Evolutionary conservation across 2,888 invertebrate species (phyloP), one percentile per base, ranked within the genome.

Genomic region (Sinodicranocentrus sp.): DNA sequence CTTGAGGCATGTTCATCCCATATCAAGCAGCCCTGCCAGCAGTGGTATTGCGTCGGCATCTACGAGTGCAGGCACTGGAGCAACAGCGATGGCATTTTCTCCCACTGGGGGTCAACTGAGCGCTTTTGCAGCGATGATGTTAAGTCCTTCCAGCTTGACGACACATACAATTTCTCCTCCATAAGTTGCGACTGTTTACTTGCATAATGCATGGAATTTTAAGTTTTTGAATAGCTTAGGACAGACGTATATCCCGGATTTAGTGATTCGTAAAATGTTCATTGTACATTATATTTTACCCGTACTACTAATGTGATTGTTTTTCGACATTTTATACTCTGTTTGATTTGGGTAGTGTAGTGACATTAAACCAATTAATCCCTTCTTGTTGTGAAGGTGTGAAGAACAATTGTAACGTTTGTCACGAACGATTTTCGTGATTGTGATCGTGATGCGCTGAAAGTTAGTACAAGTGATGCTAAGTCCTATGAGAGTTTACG

Each of bases 131-230:
- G 75, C 84, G 1, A 82, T 86, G 84, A 83, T 84, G 78, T 48
- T 84, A 19, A 80, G 68, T 15, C 80, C 76, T 17, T 77, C 84
- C 13, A 70, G 8, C 33, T 48, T 80, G 77, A 48, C 76, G 77
- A 82, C 86, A 3, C 84, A 86, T 28, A 75, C 68, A n/a, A 75
- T 82, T 65, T 86, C 86, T 5, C 85, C 85, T 0, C 59, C 86
- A 26, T 82, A 85, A 78, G 15, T 48, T 48, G 33, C 33, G 33
- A 33, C n/a, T n/a, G n/a, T n/a, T n/a, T n/a, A n/a, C n/a, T n/a
- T n/a, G n/a, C n/a, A n/a, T n/a, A n/a, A n/a, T n/a, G n/a, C n/a
- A n/a, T n/a, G n/a, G n/a, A n/a, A n/a, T n/a, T n/a, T n/a, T n/a
- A n/a, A n/a, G n/a, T n/a, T n/a, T n/a, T n/a, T n/a, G n/a, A n/a